Base-by-base conservation (phyloP, 1,140 invertebrate species). In the Mactra quadrangularis region DNA sequence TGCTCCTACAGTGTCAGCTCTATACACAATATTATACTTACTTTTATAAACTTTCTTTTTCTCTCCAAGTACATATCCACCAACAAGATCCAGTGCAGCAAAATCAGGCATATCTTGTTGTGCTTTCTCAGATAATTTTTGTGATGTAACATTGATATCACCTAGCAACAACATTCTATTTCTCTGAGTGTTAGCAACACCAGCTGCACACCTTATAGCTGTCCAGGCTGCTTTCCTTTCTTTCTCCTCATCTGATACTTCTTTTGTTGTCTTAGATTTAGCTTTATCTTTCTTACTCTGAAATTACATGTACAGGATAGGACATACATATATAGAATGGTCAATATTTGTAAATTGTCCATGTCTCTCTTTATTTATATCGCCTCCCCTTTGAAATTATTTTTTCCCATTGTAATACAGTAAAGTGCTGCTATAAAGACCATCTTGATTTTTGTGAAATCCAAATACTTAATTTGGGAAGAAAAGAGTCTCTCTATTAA, bases 31-130 rank as follows among this genome's bases (percentile, higher is more conserved):
- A n/a, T n/a, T n/a, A n/a, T n/a, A n/a, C 88, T 87, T 87, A 92
- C 92, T 90, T 87, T 91, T 92, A 75, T 87, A 93, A 15, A 91
- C 87, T 78, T 89, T 91, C 83, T 91, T 91, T 83, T 92, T 91
- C 55, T 92, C 82, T 27, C 92, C 92, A 38, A 93, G 86, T 4
- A 91, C 88, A 87, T 92, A 92, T 0, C 82, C 66, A 82, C 88
- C 87, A 19, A 92, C 72, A 53, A 93, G 87, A 84, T 93, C 92
- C 19, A 93, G 85, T 11, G 88, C 86, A 1, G 87, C 70, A 82
- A 92, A 92, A 19, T 93, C 91, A 47, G 92, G 92, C 31, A 91
- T 83, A n/a, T 88, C 75, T 6, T 79, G 9, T 38, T 77, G 41
- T 6, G 88, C 81, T 41, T 85, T 86, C 0, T 87, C 87, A 2